Evolutionary conservation across 2,888 invertebrate genomes (phyloP), one percentile per base, ranked within the genome.

Genomic region (Diarsia dahlii): DNA sequence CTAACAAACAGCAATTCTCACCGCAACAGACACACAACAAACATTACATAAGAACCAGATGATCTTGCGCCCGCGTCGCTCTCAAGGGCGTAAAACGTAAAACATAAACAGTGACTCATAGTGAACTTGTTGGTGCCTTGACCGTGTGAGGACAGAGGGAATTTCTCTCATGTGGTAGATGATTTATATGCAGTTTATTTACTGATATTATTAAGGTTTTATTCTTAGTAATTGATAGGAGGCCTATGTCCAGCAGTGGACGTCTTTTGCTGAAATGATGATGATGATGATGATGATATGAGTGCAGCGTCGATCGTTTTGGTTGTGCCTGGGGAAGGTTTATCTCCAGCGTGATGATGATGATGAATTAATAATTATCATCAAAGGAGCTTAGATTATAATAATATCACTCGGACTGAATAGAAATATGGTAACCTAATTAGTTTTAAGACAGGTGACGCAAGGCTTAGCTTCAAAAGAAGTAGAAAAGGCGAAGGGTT

Each of bases 71-170:
- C 76, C 23, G 84, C 56, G 60, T 20, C 68, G 68, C 48, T 70
- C n/a, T 82, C 82, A 83, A 83, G 82, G 82, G 78, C 85, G 39
- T 60, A 69, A 63, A 75, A 70, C 67, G 64, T 82, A 83, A 50
- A 79, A 80, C 62, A 75, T 80, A 75, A 85, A 84, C 85, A 78
- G 63, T 84, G 85, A 84, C 63, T 85, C 84, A 84, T 34, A 60
- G 48, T 78, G 72, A 72, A 70, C 71, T 72, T 71, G 48, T 28
- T 48, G 34, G 48, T 73, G 68, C 79, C 82, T 85, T 85, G 82
- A 78, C 78, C 78, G 81, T 78, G 67, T 56, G 81, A 54, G 39
- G 45, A 60, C 13, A 46, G 46, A 28, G 46, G 18, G 9, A 28
- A 46, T 78, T 81, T 78, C 69, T 64, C 67, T 71, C 65, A 15